phyloP scores from a whole-genome alignment of 2,113 vertebrate genomes.

The Gobio gobio region DNA sequence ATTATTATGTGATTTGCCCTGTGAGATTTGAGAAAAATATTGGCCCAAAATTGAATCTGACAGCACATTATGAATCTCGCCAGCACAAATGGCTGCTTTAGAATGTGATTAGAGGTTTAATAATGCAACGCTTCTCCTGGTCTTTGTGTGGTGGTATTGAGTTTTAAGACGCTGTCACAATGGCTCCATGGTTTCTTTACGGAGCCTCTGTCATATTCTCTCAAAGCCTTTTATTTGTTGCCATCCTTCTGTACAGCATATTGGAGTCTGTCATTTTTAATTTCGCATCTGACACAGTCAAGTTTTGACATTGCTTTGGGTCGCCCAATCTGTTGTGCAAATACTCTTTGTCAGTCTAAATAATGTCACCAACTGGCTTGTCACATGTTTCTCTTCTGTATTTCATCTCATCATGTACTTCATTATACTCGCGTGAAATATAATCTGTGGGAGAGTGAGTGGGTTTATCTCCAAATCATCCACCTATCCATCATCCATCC shows the following conservation, averaged over 20 bases:
- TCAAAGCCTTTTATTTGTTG: background rate
- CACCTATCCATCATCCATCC: background rate
- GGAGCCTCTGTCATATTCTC: background rate
- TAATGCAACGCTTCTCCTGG: background rate
- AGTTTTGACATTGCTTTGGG: conserved; percentile 52
- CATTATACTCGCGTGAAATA: conserved; percentile 59
- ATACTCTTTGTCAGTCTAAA: conserved; percentile 63
- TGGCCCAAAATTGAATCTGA: background rate
- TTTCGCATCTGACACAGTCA: conserved; percentile 41
- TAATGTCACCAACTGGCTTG: conserved; percentile 60
- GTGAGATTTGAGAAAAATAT: background rate
- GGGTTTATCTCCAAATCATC: background rate
- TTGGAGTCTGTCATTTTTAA: conserved; percentile 48
- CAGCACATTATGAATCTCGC: conserved; percentile 9
- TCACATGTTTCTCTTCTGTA: conserved; percentile 58
- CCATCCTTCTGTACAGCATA: conserved; percentile 38
- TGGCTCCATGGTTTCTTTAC: background rate
- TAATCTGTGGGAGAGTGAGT: conserved; percentile 52
- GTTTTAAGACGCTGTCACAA: background rate
- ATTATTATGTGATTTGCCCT: background rate
- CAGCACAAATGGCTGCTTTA: background rate
- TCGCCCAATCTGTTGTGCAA: conserved; percentile 55
- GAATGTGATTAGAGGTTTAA: background rate
- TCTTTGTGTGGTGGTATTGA: background rate
- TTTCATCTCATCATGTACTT: conserved; percentile 31